Base-by-base conservation (phyloP, 2,888 invertebrate genomes). In the Timema podura region DNA sequence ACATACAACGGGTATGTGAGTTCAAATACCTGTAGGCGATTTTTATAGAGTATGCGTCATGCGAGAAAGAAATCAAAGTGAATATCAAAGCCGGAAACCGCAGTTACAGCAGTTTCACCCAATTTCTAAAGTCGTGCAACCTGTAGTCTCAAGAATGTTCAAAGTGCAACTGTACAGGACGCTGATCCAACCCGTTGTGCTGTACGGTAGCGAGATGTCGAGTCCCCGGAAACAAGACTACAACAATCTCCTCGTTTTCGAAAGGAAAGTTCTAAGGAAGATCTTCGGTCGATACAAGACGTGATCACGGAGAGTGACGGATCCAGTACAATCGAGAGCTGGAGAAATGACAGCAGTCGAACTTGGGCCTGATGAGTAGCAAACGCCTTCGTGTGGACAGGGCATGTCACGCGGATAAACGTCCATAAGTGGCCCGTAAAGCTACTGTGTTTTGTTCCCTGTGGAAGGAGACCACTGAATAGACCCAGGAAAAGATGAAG, bases 231-330 rank as follows among this genome's bases (percentile, higher is more conserved):
- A 64, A 15, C 30, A 51, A 16, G 5, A 48, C n/a, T 47, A 3
- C 9, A 66, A 48, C 48, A 47, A 10, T 49, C 48, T 66, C 15
- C 16, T 48, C 48, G 15, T 66, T 66, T 47, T 48, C 48, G 8
- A 30, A 7, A 3, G 64, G 64, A 64, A 64, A 46, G 44, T 8
- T 57, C 30, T n/a, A 57, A 10, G 57, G 13, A 57, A 57, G 13
- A n/a, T 57, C 57, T 57, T 57, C 13, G 13, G 57, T 57, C 57
- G n/a, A 30, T n/a, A n/a, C 8, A 13, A 57, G 57, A 57, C 30
- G 57, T n/a, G 0, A n/a, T n/a, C 13, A 57, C 15, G 15, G 57
- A 5, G 8, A 57, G 1, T 57, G 15, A 30, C 57, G 9, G 57
- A 13, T 57, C 57, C 5, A 9, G 9, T n/a, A 57, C 8, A n/a